These are phyloP conservation scores for Aphelenchoides fujianensis DNA, from an alignment of 1,140 invertebrate species.

Conservation along the genomic window DNA sequence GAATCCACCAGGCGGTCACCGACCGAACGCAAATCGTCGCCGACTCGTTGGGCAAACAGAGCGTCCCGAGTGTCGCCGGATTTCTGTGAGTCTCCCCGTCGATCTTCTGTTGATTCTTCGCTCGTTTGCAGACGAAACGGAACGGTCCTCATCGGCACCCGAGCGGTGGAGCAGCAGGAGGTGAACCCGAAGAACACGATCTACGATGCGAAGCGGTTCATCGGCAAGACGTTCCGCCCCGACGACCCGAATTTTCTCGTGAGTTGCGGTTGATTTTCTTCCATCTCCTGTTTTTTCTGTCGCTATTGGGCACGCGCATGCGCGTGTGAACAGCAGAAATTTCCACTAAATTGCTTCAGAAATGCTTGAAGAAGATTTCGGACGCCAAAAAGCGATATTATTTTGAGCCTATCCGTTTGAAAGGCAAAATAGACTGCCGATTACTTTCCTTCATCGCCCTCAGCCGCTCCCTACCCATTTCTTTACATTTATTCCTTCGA, in stretches of 20 bases:
- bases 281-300: no score
- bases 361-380: no score
- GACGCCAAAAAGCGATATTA: no score
- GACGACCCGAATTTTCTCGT: slow-evolving; percentile 62
- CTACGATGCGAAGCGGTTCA: slow-evolving; percentile 67
- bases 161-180: slow-evolving; percentile 65
- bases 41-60: slow-evolving; percentile 50
- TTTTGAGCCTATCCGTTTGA: no score
- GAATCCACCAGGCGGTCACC: slow-evolving; percentile 65
- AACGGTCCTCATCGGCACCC: slow-evolving; percentile 64
- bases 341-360: no score
- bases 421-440: no score
- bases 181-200: slow-evolving; percentile 65
- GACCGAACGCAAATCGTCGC: slow-evolving; percentile 62
- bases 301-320: no score
- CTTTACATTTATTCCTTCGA: no score
- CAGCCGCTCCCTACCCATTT: no score
- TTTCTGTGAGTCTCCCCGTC: slow-evolving; percentile 53
- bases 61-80: slow-evolving; percentile 56
- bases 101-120: slow-evolving; percentile 16
- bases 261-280: no score
- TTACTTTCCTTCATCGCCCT: no score
- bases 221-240: slow-evolving; percentile 64
- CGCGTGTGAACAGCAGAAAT: no score
- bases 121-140: slow-evolving; percentile 53